Evolutionary conservation across 2,113 vertebrate genomes (phyloP), one percentile per base, ranked within the genome.

Genomic region (Elgaria multicarinata): DNA sequence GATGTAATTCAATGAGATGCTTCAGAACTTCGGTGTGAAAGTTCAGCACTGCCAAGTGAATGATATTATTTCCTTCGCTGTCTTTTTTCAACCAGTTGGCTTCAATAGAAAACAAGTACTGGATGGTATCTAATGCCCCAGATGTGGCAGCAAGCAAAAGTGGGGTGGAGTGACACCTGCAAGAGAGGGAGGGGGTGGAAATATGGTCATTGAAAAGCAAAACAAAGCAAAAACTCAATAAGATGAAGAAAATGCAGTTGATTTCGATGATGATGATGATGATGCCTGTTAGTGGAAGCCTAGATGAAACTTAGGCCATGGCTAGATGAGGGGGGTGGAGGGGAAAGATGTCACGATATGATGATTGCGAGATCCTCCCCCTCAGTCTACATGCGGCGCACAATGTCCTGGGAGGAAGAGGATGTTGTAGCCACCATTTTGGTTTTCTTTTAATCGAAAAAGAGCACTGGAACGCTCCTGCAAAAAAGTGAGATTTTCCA

Each of bases 21-120:
- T 95, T 96, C 50, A 98, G 96, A 55, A 97, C 89, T 78, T 97
- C 92, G 7, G 95, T 97, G 85, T 98, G 97, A 89, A 97, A 98
- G 67, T 96, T 97, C 36, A 97, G 93, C 62, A 94, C 95, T 39
- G 97, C 96, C 87, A 98, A 93, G 62, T 97, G 96, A 78, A 98
- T 97, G 44, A 96, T 89, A 80, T 97, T 97, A 87, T 97, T 98
- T 83, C 96, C 97, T 90, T 96, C 93, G n/a, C 71, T 94, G 88
- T 98, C 97, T 69, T 83, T 95, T 91, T 95, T 95, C 92, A 90
- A 95, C 97, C 97, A 97, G 82, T 97, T 94, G 39, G 96, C 97
- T 26, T 96, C 95, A 31, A 95, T 86, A 53, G 95, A 96, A 92
- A 97, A 93, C 55, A 98, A 92, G 90, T 96, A 97, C 64, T 96